These are phyloP conservation scores for Lophius americanus DNA, from an alignment of 2,797 vertebrate genomes.

Conservation along the genomic window DNA sequence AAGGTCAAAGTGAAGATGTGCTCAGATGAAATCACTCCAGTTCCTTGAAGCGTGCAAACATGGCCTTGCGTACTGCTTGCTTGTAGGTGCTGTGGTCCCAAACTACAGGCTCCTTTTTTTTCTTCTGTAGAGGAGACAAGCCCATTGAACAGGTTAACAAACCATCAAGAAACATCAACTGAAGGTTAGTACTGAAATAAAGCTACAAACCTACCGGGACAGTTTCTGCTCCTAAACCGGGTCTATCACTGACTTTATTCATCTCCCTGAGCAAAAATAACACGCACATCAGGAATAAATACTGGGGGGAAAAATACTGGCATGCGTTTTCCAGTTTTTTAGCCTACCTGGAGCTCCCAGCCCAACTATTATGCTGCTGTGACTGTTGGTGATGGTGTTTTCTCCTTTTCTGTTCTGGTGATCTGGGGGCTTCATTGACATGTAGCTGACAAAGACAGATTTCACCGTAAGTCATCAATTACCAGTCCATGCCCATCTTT, in stretches of 20 bases:
- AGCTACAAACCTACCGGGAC: conserved; percentile 61
- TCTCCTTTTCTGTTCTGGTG: conserved; percentile 80
- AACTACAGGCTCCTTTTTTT: conserved; percentile 83
- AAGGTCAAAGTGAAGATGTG: conserved; percentile 32
- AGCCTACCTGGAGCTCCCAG: conserved; percentile 77
- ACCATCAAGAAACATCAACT: neutral
- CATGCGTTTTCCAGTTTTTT: neutral
- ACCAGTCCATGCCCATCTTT: neutral
- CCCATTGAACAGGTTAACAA: neutral
- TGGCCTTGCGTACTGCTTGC: conserved; percentile 94
- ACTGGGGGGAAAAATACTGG: no score
- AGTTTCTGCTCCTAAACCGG: conserved; percentile 81
- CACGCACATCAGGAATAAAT: neutral
- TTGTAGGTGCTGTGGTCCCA: conserved; percentile 91
- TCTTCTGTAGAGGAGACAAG: conserved; percentile 72
- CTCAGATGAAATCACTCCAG: conserved; percentile 84
- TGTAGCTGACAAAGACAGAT: conserved; percentile 66
- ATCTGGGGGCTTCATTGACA: conserved; percentile 59
- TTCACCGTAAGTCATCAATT: conserved; percentile 6
- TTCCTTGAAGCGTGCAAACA: conserved; percentile 98
- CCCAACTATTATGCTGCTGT: conserved; percentile 76
- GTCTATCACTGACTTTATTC: conserved; percentile 79
- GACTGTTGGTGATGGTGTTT: conserved; percentile 73
- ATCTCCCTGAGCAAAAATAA: conserved; percentile 62
- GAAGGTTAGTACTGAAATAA: neutral